A percentile compares a stretch with the other conserved stretches of the same genome.
These are phyloP conservation scores for Lucilia sericata DNA, from an alignment of 1,140 invertebrate species.

Conservation along the genomic window DNA sequence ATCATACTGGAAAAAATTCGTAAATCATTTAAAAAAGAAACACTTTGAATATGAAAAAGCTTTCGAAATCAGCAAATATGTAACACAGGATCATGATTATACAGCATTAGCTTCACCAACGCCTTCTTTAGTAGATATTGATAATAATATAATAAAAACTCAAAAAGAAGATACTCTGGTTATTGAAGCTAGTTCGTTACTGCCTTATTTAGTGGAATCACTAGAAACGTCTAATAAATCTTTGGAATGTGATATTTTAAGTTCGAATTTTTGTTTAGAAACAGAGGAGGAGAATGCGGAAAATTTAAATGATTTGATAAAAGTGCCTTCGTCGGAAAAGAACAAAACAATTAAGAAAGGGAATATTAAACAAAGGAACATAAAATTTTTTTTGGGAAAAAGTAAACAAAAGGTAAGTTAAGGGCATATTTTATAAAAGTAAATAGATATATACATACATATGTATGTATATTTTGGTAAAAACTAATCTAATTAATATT, in stretches of 20 bases:
- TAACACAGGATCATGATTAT: not conserved
- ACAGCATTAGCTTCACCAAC: not conserved
- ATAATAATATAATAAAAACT: not conserved
- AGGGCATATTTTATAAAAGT: too few species aligned
- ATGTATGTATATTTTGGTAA: too few species aligned
- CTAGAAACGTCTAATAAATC: not conserved
- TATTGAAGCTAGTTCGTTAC: not conserved
- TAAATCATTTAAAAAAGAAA: not conserved
- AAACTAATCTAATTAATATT: too few species aligned
- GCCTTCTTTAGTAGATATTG: not conserved
- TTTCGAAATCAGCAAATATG: not conserved
- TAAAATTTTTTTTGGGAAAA: not conserved
- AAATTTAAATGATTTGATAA: too few species aligned
- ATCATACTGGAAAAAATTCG: not conserved
- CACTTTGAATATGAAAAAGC: not conserved
- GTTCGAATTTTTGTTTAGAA: not conserved
- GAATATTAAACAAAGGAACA: not conserved
- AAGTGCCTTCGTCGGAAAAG: too few species aligned
- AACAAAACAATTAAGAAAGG: too few species aligned
- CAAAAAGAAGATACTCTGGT: not conserved
- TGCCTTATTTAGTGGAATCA: not conserved
- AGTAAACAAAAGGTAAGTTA: not conserved
- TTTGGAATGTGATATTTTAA: not conserved
- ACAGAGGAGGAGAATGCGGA: not conserved
- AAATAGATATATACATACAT: too few species aligned